Evolutionary conservation across 2,888 invertebrate species (phyloP).

Genomic region (Agrilus biguttatus): DNA sequence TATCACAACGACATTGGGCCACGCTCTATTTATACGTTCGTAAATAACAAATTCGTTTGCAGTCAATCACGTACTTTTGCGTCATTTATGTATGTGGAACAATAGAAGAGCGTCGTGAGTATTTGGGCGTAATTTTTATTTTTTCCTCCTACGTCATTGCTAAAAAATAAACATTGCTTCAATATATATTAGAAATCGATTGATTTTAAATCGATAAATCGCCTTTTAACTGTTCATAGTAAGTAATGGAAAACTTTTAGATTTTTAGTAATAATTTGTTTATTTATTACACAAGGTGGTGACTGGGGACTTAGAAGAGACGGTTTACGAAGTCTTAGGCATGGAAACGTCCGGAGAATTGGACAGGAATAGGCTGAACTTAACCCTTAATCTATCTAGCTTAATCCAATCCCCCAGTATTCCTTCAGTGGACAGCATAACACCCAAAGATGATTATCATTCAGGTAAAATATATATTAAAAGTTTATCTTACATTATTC

Average conservation of each 20-base stretch:
- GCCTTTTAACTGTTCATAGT: neutral
- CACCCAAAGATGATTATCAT: constrained; percentile 56
- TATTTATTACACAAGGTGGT: constrained; percentile 28
- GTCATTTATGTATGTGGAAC: no score
- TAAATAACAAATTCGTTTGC: no score
- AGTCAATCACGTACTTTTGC: no score
- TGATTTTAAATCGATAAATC: neutral
- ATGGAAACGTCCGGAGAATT: constrained; percentile 69
- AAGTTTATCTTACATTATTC: neutral
- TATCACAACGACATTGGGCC: no score
- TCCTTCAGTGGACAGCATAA: constrained; percentile 57
- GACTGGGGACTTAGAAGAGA: constrained; percentile 44
- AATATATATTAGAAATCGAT: no score
- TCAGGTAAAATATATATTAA: constrained; percentile 37
- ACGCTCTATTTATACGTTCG: no score
- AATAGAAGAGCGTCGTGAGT: no score
- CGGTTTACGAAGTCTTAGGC: constrained; percentile 59
- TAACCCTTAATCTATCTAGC: constrained; percentile 57
- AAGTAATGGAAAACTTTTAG: no score
- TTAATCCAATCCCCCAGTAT: constrained; percentile 59
- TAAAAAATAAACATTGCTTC: no score
- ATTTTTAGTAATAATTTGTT: no score
- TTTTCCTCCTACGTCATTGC: no score
- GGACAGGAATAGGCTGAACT: constrained; percentile 56
- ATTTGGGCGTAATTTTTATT: no score